phyloP scores from a whole-genome alignment of 2,888 invertebrate species.

The Bibio marci region DNA sequence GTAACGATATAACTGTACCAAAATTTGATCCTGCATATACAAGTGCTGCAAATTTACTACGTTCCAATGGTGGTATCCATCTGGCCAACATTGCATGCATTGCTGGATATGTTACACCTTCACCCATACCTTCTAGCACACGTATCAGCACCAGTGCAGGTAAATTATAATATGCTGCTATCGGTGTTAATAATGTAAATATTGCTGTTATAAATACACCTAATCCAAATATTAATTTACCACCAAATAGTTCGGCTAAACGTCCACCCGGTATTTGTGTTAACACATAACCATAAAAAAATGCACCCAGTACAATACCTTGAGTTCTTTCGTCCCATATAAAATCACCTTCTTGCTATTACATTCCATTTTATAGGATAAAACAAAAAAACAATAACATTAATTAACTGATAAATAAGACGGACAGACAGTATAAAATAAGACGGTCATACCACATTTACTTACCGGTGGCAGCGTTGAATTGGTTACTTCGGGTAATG shows the following conservation, averaged over 20 bases:
- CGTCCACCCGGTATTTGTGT: constrained; percentile 70
- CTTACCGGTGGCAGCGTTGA: constrained; percentile 28
- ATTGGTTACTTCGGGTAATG: constrained; percentile 29
- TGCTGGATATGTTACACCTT: constrained; percentile 84
- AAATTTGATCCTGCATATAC: constrained; percentile 81
- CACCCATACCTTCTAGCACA: constrained; percentile 67
- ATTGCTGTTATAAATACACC: constrained; percentile 67
- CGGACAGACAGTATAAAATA: too few relatives aligned
- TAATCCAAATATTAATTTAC: constrained; percentile 70
- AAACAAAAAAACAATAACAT: too few relatives aligned
- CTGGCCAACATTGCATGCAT: constrained; percentile 86
- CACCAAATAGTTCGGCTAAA: constrained; percentile 72
- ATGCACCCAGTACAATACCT: constrained; percentile 64
- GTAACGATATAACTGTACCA: constrained; percentile 75
- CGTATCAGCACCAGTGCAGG: constrained; percentile 57
- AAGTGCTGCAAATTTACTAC: constrained; percentile 75
- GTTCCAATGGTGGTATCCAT: constrained; percentile 86
- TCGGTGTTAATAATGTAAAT: constrained; percentile 66
- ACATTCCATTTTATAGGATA: constrained; percentile 11
- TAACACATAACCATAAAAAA: constrained; percentile 68
- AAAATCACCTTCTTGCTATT: constrained; percentile 53
- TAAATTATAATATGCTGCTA: constrained; percentile 48
- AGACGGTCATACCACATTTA: too few relatives aligned
- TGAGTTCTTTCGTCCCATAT: constrained; percentile 64
- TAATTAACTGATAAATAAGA: too few relatives aligned